Conservation (phyloP, 2,888 invertebrate genomes). For the Eutolmus rufibarbis region DNA sequence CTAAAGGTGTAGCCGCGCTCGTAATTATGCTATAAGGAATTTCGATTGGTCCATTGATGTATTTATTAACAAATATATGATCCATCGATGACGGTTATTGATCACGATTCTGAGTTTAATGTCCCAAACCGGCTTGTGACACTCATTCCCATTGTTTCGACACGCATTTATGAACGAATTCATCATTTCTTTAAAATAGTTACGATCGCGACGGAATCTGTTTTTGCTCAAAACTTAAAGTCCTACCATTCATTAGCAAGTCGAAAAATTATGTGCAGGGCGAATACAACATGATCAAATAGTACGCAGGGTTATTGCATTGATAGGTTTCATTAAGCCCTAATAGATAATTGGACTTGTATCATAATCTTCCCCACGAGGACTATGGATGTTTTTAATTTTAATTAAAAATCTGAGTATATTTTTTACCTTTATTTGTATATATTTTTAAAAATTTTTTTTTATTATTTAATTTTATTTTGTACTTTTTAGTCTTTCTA, state of each 20-base stretch:
- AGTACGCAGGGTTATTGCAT: neutral
- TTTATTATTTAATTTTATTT: too few relatives aligned
- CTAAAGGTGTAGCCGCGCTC: neutral
- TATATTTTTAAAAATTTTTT: too few relatives aligned
- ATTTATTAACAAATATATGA: constrained; percentile 44
- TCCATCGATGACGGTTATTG: constrained; percentile 42
- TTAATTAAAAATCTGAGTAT: too few relatives aligned
- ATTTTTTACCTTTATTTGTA: too few relatives aligned
- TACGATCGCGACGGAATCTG: neutral
- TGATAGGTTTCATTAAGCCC: too few relatives aligned
- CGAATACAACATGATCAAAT: neutral
- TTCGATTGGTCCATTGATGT: constrained; percentile 43
- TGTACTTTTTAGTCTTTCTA: too few relatives aligned
- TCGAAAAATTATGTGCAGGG: too few relatives aligned
- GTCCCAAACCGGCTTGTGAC: neutral
- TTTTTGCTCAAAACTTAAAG: neutral
- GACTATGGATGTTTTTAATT: too few relatives aligned
- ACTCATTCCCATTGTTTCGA: constrained; percentile 5
- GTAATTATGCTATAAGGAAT: constrained; percentile 43
- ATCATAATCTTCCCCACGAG: too few relatives aligned
- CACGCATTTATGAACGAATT: neutral
- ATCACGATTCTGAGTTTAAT: constrained; percentile 35
- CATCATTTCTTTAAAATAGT: neutral
- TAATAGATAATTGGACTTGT: too few relatives aligned
- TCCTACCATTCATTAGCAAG: neutral